A percentile compares a stretch with the other conserved stretches of the same genome.
Evolutionary conservation across 1,140 invertebrate species (phyloP).

Genomic region (Drosophila leontia): DNA sequence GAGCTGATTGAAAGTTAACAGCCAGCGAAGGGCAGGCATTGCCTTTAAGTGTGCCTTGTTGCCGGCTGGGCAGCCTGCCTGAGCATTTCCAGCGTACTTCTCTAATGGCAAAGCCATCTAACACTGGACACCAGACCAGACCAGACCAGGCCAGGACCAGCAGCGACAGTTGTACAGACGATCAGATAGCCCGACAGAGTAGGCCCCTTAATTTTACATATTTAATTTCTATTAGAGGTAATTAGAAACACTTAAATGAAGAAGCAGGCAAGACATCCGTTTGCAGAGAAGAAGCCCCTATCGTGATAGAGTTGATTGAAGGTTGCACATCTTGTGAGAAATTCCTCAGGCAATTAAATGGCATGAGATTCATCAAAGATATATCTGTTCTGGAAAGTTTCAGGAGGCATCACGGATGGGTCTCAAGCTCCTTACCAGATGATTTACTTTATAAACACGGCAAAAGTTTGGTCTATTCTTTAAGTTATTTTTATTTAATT

Average conservation of each 20-base stretch:
- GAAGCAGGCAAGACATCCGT: conserved; percentile 23
- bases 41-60: conserved; percentile 29
- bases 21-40: conserved; percentile 32
- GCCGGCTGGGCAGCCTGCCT: not conserved
- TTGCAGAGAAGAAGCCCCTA: conserved; percentile 6
- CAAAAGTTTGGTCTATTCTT: too few relatives aligned
- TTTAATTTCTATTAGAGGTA: conserved; percentile 45
- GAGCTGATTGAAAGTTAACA: conserved; percentile 60
- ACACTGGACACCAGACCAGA: conserved; percentile 6
- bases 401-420: not conserved
- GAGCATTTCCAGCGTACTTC: conserved; percentile 4
- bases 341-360: conserved; percentile 30
- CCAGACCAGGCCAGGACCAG: not conserved
- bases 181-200: conserved; percentile 28
- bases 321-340: conserved; percentile 29
- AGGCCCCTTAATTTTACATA: conserved; percentile 38
- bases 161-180: conserved; percentile 29
- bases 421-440: not conserved
- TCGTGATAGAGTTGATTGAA: conserved; percentile 30
- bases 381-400: conserved; percentile 9
- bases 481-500: not conserved
- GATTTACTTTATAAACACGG: not conserved
- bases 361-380: conserved; percentile 10
- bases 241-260: conserved; percentile 36
- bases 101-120: conserved; percentile 30